Evolutionary conservation across 2,888 invertebrate genomes (phyloP).

Genomic region (Chromoteleia sp.): DNA sequence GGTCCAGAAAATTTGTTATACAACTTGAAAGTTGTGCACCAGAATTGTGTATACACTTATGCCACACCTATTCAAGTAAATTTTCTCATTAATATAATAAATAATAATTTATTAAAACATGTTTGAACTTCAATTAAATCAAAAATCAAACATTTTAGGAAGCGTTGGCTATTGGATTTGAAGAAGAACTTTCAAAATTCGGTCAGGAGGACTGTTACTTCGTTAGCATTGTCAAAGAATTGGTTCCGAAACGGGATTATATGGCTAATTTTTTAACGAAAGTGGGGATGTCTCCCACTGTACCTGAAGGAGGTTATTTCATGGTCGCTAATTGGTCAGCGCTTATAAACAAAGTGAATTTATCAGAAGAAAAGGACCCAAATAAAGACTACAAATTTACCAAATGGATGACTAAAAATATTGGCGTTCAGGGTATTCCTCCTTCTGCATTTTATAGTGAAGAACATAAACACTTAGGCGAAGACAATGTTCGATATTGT

Average conservation of each 20-base stretch:
- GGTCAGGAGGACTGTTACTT: constrained; percentile 94
- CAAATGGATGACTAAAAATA: constrained; percentile 95
- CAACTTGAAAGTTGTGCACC: constrained; percentile 95
- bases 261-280: constrained; percentile 91
- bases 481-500: constrained; percentile 95
- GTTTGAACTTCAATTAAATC: too few relatives aligned
- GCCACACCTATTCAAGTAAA: constrained; percentile 93
- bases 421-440: constrained; percentile 97
- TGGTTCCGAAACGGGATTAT: constrained; percentile 92
- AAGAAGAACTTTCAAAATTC: constrained; percentile 90
- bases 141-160: constrained; percentile 87
- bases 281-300: constrained; percentile 94
- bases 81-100: neutral
- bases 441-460: constrained; percentile 96
- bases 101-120: too few relatives aligned
- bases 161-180: constrained; percentile 95
- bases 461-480: constrained; percentile 91
- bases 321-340: constrained; percentile 96
- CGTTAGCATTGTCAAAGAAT: constrained; percentile 89
- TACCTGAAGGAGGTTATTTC: constrained; percentile 99
- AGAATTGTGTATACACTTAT: constrained; percentile 97
- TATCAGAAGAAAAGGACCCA: constrained; percentile 89
- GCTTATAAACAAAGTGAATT: constrained; percentile 89
- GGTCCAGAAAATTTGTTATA: constrained; percentile 92
- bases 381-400: constrained; percentile 96